Evolutionary conservation across 2,113 vertebrate genomes (phyloP).

Genomic region (Toxotes jaculatrix): DNA sequence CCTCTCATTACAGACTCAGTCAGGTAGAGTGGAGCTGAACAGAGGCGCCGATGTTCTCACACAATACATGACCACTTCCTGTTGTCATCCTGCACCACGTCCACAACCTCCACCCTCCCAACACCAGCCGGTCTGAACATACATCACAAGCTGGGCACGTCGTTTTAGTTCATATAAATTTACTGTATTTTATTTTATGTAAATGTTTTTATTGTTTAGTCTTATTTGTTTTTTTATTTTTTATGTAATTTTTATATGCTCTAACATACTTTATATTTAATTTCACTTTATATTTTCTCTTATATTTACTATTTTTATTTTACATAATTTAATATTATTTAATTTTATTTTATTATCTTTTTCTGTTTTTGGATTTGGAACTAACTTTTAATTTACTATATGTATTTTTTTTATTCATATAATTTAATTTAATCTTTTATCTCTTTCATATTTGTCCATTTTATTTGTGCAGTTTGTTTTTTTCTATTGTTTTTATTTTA

Average conservation of each 20-base stretch:
- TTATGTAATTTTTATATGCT: not conserved
- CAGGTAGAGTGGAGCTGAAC: slow-evolving; percentile 59
- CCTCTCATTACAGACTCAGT: slow-evolving; percentile 58
- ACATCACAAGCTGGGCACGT: not conserved
- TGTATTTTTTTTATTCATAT: no score
- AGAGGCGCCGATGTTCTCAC: slow-evolving; percentile 48
- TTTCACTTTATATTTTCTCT: no score
- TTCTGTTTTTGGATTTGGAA: no score
- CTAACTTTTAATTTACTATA: no score
- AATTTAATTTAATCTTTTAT: no score
- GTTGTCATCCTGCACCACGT: not conserved
- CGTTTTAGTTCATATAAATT: not conserved
- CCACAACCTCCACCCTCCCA: not conserved
- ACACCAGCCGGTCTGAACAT: not conserved
- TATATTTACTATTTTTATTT: not conserved
- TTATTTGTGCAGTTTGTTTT: not conserved
- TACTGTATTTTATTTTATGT: not conserved
- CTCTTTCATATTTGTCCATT: no score
- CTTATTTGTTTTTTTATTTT: not conserved
- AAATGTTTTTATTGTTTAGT: not conserved
- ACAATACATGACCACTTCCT: slow-evolving; percentile 36
- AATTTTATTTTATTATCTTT: no score
- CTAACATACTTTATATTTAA: not conserved
- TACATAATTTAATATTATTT: no score
- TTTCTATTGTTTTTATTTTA: not conserved